Evolutionary conservation across 2,888 invertebrate species (phyloP), one percentile per base, ranked within the genome.

Genomic region (Habroteleia sp.): DNA sequence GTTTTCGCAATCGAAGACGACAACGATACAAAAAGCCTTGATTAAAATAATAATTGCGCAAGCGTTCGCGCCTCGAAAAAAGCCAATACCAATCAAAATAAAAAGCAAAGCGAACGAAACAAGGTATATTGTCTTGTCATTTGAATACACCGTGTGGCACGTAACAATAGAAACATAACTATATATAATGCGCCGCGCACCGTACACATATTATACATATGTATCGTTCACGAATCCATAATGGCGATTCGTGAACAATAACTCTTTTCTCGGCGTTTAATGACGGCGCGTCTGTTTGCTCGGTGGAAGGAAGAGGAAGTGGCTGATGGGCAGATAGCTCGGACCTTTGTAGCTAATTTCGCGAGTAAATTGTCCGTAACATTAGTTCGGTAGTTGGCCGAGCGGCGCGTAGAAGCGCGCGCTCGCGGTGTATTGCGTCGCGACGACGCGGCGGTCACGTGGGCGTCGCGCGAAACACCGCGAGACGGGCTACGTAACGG

Each of bases 291-390:
- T 84, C 88, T 86, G 86, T 87, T 87, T 85, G 85, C 83, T 39
- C 16, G 13, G 83, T 83, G 82, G 84, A 83, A 87, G 88, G 88
- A 88, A 88, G 88, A 88, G 88, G 88, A 88, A 88, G 88, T 84
- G 84, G 82, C 85, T 86, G 87, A 87, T 87, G 87, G 86, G 87
- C 82, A 86, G 86, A 87, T 84, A 85, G 85, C 84, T 84, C 84
- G 85, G 84, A 81, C 85, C 83, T 88, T 88, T 87, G 88, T 85
- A 87, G 84, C 87, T 86, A 87, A 88, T 88, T 88, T 88, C 80
- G 84, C 80, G 87, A 86, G 86, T 88, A 88, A 88, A 88, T 88
- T 88, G 88, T 82, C 86, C 88, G 88, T 85, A 87, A 88, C 88
- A 88, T 88, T 87, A 84, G 84, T 84, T 85, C 81, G 83, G 83